Percentiles rank a stretch among this genome's conserved stretches.
phyloP scores from a whole-genome alignment of 1,140 invertebrate genomes.

The Euura saliciscinereae region DNA sequence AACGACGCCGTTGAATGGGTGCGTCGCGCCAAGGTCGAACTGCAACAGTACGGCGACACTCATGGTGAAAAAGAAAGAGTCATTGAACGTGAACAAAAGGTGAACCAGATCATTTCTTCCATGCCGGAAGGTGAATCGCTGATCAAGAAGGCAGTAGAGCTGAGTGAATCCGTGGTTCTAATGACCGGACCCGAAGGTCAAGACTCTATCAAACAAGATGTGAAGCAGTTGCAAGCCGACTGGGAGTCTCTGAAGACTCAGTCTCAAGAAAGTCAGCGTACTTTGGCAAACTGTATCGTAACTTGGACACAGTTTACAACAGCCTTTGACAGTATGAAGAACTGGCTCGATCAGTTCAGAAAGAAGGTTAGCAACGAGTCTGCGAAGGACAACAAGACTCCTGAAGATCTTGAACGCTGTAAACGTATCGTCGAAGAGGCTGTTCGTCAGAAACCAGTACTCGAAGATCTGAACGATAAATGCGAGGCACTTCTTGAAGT shows the following conservation, averaged over 20 bases:
- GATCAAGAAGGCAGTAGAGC: slow-evolving; percentile 74
- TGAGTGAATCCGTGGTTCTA: slow-evolving; percentile 79
- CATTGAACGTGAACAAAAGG: slow-evolving; percentile 73
- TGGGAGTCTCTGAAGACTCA: slow-evolving; percentile 87
- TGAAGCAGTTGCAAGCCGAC: slow-evolving; percentile 82
- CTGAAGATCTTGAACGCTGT: slow-evolving; percentile 79
- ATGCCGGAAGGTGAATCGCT: slow-evolving; percentile 75
- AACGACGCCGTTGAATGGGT: slow-evolving; percentile 88
- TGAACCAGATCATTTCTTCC: slow-evolving; percentile 71
- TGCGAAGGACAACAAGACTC: slow-evolving; percentile 78
- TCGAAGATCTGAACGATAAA: slow-evolving; percentile 85
- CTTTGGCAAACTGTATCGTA: slow-evolving; percentile 79
- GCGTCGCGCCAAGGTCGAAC: slow-evolving; percentile 78
- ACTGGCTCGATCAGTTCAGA: slow-evolving; percentile 79
- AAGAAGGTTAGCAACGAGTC: slow-evolving; percentile 70
- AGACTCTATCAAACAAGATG: slow-evolving; percentile 83
- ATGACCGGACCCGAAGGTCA: slow-evolving; percentile 87
- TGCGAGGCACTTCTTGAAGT: slow-evolving; percentile 87
- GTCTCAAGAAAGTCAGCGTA: slow-evolving; percentile 78
- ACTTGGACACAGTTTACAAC: slow-evolving; percentile 87
- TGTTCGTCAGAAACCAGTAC: slow-evolving; percentile 73
- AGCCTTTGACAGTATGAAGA: slow-evolving; percentile 76
- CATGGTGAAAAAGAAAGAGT: slow-evolving; percentile 82
- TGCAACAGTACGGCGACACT: slow-evolving; percentile 84
- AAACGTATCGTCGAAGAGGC: slow-evolving; percentile 79